These are phyloP conservation scores for Diarsia brunnea DNA, from an alignment of 2,888 invertebrate species.

Conservation along the genomic window DNA sequence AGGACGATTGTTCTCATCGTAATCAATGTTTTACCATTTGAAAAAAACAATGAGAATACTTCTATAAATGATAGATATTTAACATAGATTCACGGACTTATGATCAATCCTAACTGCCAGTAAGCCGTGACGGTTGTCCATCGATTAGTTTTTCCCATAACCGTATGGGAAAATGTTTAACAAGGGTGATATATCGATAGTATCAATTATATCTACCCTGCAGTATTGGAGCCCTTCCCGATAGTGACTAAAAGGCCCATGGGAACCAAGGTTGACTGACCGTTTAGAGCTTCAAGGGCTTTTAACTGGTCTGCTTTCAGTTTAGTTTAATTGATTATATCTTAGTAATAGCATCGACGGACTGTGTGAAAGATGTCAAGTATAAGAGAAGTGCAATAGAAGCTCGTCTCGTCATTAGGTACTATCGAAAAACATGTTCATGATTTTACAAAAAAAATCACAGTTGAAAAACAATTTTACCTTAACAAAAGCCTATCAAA, in stretches of 20 bases:
- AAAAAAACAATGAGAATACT: slow-evolving; percentile 1
- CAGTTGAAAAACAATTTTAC: slow-evolving; percentile 3
- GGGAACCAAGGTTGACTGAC: slow-evolving; percentile 70
- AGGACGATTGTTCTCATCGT: slow-evolving; percentile 33
- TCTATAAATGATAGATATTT: background rate
- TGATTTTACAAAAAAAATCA: background rate
- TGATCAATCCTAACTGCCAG: slow-evolving; percentile 24
- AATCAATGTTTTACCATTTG: slow-evolving; percentile 14
- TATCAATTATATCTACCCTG: slow-evolving; percentile 83
- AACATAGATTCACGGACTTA: slow-evolving; percentile 12
- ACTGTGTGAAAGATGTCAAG: background rate
- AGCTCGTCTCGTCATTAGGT: background rate
- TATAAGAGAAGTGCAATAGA: background rate
- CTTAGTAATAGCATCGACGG: background rate
- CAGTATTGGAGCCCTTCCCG: slow-evolving; percentile 73
- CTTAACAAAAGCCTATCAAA: background rate
- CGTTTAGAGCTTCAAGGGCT: slow-evolving; percentile 52
- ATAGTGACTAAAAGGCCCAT: slow-evolving; percentile 73
- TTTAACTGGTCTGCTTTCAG: slow-evolving; percentile 44
- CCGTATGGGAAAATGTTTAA: slow-evolving; percentile 86
- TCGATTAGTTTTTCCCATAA: slow-evolving; percentile 68
- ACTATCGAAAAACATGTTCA: background rate
- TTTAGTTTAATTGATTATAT: slow-evolving; percentile 33
- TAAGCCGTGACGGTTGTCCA: slow-evolving; percentile 65
- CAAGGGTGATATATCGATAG: slow-evolving; percentile 85